Base-by-base conservation (phyloP, 1,140 invertebrate species). In the Condylostylus longicornis region DNA sequence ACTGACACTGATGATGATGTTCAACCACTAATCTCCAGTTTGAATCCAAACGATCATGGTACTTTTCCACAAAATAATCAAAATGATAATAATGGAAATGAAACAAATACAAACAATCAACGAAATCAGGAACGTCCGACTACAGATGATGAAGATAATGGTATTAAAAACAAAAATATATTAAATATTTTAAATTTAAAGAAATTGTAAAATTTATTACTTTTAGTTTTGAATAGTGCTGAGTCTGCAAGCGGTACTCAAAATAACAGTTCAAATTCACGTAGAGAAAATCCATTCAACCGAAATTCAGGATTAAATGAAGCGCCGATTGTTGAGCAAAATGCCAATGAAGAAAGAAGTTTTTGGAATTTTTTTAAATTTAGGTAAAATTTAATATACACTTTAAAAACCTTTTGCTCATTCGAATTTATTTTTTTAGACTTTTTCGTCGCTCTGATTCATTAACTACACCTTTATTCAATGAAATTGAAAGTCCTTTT, bases 1-100 rank as follows among this genome's bases (percentile, higher is more conserved):
- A 69, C 70, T 33, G 79, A 79, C 56, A 70, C 72, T 21, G 82
- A 84, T 49, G 75, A 77, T 38, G 74, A 75, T 40, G 58, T 57
- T n/a, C 58, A 57, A 6, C 58, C 58, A 5, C 47, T 61, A 7
- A 43, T 22, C 37, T n/a, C 31, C 4, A 32, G 27, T 9, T 15
- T 18, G 2, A 25, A 39, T 33, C 3, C 22, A 8, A 33, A 33
- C 19, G 28, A 27, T 33, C 37, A 39, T 39, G 37, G 37, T 5
- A 39, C 37, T 6, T 39, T 39, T 27, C 32, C 22, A 18, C 17
- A n/a, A n/a, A n/a, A n/a, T n/a, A n/a, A n/a, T n/a, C n/a, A n/a
- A n/a, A n/a, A n/a, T n/a, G n/a, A n/a, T n/a, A n/a, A n/a, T n/a
- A n/a, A n/a, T n/a, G n/a, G n/a, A n/a, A n/a, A n/a, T n/a, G n/a